phyloP scores from a whole-genome alignment of 2,888 invertebrate genomes.

The Chymomyza fuscimana region DNA sequence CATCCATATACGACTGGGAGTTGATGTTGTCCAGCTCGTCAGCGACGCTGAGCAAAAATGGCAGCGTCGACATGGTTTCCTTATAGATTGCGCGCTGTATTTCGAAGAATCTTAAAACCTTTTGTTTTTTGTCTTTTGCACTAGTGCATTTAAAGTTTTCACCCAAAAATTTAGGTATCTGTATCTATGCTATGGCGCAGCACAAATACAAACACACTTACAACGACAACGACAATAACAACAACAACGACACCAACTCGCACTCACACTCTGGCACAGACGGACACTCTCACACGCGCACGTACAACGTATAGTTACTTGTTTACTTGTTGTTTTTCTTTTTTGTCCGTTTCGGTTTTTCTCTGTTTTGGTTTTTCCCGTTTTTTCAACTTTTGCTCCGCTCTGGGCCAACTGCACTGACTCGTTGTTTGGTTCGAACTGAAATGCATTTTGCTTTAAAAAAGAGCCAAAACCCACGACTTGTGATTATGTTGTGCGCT shows the following conservation, averaged over 20 bases:
- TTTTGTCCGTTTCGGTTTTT: slow-evolving; percentile 14
- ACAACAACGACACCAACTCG: slow-evolving; percentile 9
- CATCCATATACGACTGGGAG: slow-evolving; percentile 78
- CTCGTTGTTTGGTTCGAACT: slow-evolving; percentile 75
- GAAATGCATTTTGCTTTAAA: slow-evolving; percentile 57
- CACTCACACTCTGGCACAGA: slow-evolving; percentile 18
- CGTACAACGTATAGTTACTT: slow-evolving; percentile 32
- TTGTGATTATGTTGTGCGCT: slow-evolving; percentile 53
- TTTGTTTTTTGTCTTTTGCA: neutral
- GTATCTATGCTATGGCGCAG: slow-evolving; percentile 59
- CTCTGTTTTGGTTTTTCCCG: slow-evolving; percentile 9
- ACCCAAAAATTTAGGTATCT: slow-evolving; percentile 50
- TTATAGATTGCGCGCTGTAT: slow-evolving; percentile 47
- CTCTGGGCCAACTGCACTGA: slow-evolving; percentile 65
- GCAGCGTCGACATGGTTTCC: slow-evolving; percentile 77
- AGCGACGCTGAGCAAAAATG: slow-evolving; percentile 78
- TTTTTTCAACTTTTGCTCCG: slow-evolving; percentile 35
- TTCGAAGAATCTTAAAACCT: slow-evolving; percentile 9
- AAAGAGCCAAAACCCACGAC: slow-evolving; percentile 43
- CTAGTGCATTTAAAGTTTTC: slow-evolving; percentile 4
- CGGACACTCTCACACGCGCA: slow-evolving; percentile 9
- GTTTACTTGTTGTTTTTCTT: slow-evolving; percentile 39
- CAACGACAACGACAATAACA: neutral
- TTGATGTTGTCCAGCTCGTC: slow-evolving; percentile 79
- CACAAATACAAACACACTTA: slow-evolving; percentile 25